Percentiles rank a stretch among this genome's conserved stretches.
Evolutionary conservation across 2,113 vertebrate genomes (phyloP).

Genomic region (Ahaetulla prasina): DNA sequence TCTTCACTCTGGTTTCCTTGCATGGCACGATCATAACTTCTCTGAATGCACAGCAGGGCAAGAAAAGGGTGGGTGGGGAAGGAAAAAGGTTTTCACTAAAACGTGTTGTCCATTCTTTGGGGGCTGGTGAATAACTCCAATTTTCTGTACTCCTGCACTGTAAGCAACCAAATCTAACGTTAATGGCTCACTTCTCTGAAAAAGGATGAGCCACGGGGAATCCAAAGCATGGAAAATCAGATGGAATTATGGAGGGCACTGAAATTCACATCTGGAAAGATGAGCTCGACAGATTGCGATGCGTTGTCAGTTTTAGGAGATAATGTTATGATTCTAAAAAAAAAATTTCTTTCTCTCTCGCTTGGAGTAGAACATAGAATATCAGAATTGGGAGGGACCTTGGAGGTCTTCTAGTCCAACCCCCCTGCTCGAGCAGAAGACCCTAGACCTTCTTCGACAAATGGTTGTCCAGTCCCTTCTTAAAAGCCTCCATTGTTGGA

Average conservation of each 20-base stretch:
- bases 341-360: no score
- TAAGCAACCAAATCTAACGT: not conserved
- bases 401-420: not conserved
- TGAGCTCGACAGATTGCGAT: not conserved
- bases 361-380: not conserved
- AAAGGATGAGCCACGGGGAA: not conserved
- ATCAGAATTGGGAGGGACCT: not conserved
- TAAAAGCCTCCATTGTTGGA: no score
- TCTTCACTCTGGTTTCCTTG: slow-evolving; percentile 19
- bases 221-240: not conserved
- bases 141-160: not conserved
- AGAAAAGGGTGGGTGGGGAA: no score
- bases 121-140: not conserved
- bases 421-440: not conserved
- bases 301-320: not conserved
- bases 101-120: not conserved
- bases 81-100: not conserved
- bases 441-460: no score
- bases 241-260: not conserved
- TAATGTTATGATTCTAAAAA: not conserved
- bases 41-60: not conserved
- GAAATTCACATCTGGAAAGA: not conserved
- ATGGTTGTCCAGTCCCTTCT: no score
- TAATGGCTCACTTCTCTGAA: not conserved
- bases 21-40: not conserved